Conservation (phyloP, 53 echinoderm and acorn worm species). For the Temnopleurus reevesii region DNA sequence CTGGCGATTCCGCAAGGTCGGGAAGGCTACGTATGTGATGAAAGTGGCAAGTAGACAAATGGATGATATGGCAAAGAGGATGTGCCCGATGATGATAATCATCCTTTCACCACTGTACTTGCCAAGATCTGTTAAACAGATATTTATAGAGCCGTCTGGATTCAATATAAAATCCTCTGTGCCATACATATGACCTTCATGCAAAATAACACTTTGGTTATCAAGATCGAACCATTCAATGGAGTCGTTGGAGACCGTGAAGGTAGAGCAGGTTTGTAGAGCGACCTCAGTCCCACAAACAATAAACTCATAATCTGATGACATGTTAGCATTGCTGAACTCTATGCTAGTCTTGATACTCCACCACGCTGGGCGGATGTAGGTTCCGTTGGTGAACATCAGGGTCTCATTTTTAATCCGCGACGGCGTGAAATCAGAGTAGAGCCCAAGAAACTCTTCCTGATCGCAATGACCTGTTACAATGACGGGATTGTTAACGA, state of each 20-base stretch:
- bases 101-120: background rate
- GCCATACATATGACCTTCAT: background rate
- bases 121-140: background rate
- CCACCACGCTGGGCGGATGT: slow-evolving; percentile 12
- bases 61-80: slow-evolving; percentile 13
- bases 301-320: background rate
- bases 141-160: slow-evolving; percentile 10
- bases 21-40: background rate
- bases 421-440: background rate
- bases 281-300: background rate
- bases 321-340: background rate
- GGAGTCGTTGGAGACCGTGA: background rate
- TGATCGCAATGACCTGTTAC: background rate
- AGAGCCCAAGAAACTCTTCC: background rate
- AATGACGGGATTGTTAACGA: background rate
- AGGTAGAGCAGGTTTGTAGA: background rate
- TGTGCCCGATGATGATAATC: background rate
- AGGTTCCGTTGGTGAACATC: background rate
- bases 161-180: background rate
- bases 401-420: background rate
- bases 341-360: background rate
- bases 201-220: background rate
- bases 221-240: background rate
- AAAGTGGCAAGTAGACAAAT: slow-evolving; percentile 4
- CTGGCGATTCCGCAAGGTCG: slow-evolving; percentile 30